Percentiles rank a stretch among this genome's conserved stretches.
Conservation (phyloP, 2,888 invertebrate species). For the Ecliptopera silaceata region DNA sequence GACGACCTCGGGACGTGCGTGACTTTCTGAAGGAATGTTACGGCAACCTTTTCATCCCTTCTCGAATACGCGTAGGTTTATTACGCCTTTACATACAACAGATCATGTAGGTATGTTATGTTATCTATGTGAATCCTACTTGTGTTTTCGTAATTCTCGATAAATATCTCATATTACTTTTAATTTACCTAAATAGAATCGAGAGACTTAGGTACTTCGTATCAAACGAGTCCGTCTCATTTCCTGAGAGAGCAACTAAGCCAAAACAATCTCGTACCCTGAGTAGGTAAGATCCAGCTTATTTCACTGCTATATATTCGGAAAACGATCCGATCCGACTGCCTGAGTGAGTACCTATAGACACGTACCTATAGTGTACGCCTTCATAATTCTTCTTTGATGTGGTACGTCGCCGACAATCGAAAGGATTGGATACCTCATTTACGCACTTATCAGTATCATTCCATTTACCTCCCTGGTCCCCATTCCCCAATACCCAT, state of each 20-base stretch:
- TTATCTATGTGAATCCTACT: neutral
- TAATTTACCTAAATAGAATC: constrained; percentile 28
- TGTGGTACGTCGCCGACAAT: constrained; percentile 16
- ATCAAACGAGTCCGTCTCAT: constrained; percentile 7
- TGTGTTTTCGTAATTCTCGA: neutral
- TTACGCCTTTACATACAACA: neutral
- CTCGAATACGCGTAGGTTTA: neutral
- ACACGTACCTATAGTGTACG: constrained; percentile 1
- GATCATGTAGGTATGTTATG: neutral
- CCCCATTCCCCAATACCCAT: constrained; percentile 7
- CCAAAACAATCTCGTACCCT: constrained; percentile 11
- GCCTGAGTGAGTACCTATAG: no score
- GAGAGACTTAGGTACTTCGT: constrained; percentile 18
- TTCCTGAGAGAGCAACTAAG: constrained; percentile 7
- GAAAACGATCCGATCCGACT: neutral
- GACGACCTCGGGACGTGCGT: constrained; percentile 14
- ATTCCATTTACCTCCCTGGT: no score
- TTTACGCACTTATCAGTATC: no score
- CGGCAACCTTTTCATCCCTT: constrained; percentile 18
- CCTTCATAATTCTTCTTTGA: constrained; percentile 14
- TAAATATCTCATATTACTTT: constrained; percentile 13
- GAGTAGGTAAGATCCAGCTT: neutral
- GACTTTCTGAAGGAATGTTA: constrained; percentile 29
- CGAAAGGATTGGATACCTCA: constrained; percentile 22
- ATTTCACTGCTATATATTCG: constrained; percentile 9